Percentiles rank a stretch among this genome's conserved stretches.
Evolutionary conservation across 2,888 invertebrate species (phyloP).

Genomic region (Drosophila phalerata): DNA sequence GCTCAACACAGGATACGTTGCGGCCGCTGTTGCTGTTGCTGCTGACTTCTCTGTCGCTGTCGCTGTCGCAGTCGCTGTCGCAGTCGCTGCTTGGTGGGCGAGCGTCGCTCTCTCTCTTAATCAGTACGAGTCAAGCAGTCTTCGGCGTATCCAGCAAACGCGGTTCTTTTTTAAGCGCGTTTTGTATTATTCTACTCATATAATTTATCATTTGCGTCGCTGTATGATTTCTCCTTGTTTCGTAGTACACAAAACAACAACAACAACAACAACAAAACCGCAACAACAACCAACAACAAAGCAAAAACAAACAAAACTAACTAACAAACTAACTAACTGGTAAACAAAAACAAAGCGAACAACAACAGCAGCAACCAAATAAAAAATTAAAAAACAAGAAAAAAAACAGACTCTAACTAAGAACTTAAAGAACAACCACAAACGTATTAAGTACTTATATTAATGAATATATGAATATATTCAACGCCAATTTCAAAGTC

Average conservation of each 20-base stretch:
- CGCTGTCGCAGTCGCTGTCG: constrained; percentile 25
- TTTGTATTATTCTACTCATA: constrained; percentile 86
- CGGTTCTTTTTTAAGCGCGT: constrained; percentile 86
- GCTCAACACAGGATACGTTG: constrained; percentile 81
- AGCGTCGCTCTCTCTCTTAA: constrained; percentile 60
- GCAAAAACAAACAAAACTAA: constrained; percentile 6
- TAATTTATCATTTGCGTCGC: constrained; percentile 86
- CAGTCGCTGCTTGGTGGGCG: constrained; percentile 39
- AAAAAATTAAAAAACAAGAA: constrained; percentile 4
- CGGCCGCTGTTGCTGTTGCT: constrained; percentile 31
- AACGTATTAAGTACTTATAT: constrained; percentile 2
- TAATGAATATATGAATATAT: background rate
- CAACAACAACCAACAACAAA: constrained; percentile 12
- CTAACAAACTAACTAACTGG: constrained; percentile 1
- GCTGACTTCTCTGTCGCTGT: constrained; percentile 5
- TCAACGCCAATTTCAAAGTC: constrained; percentile 10
- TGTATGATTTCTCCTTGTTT: constrained; percentile 85
- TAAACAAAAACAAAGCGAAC: constrained; percentile 8
- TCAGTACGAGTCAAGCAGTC: constrained; percentile 86
- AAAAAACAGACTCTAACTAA: constrained; percentile 15
- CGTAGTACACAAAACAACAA: constrained; percentile 79
- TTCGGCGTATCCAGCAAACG: constrained; percentile 86
- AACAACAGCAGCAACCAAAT: constrained; percentile 2
- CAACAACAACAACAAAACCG: constrained; percentile 23
- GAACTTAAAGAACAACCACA: constrained; percentile 6